Evolutionary conservation across 2,797 vertebrate genomes (phyloP), one percentile per base, ranked within the genome.

Genomic region (Anolis apletophallus): DNA sequence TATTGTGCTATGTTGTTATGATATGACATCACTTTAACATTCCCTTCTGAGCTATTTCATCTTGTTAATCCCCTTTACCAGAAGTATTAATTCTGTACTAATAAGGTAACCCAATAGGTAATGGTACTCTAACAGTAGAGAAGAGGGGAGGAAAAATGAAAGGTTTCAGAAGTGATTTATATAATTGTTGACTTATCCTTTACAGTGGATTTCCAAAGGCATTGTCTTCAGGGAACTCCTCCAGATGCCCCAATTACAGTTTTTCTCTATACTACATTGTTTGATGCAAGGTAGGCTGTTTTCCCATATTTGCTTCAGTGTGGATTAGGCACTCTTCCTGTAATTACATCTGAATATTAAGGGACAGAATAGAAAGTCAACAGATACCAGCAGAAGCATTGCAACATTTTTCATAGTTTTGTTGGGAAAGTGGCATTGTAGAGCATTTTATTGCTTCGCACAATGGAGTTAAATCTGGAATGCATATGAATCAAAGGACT

Each of bases 281-380:
- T 91, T 95, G 91, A 93, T 94, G 93, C 88, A 36, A 89, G 93
- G 73, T 91, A 91, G 92, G 88, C 89, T 92, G 93, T 93, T 94
- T 91, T 94, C 83, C 93, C 93, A 95, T 95, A 91, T 90, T 88
- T 93, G 93, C 91, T 93, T 95, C 94, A 94, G 93, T 92, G 93
- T 90, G 94, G 91, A 93, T 94, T 93, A 96, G 91, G 95, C 94
- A 90, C 91, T 80, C 90, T 81, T 81, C 90, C 90, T 91, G 92
- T 94, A 94, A 96, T 96, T 95, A 92, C n/a, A 91, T 94, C 90
- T 91, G 94, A 96, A 94, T 95, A 95, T 94, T 93, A 93, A 91
- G 93, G 92, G 92, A 93, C 94, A 88, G 93, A 93, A 95, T 90
- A 94, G 93, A 93, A 93, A 93, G 95, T 80, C 85, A 93, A 90